A percentile compares a stretch with the other conserved stretches of the same genome.
Evolutionary conservation across 2,888 invertebrate species (phyloP).

Genomic region (Diabrotica balteata): DNA sequence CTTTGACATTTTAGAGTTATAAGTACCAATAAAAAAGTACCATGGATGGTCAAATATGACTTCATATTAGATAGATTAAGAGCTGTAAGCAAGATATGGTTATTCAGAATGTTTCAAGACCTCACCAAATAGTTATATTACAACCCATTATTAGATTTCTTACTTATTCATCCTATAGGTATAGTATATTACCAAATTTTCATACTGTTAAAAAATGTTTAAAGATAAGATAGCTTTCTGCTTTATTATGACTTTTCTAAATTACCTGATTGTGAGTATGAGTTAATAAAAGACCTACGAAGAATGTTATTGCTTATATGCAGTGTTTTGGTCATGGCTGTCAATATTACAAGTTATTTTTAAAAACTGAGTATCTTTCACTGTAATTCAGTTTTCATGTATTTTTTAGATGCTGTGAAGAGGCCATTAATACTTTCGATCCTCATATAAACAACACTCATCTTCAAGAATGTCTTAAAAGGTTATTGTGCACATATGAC

Average conservation of each 20-base stretch:
- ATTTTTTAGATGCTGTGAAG: slow-evolving; percentile 61
- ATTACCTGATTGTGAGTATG: no score
- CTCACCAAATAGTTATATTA: slow-evolving; percentile 67
- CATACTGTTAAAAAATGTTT: not conserved
- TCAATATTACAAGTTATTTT: no score
- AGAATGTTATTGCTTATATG: no score
- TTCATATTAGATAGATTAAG: slow-evolving; percentile 79
- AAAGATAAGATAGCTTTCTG: no score
- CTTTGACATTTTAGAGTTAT: slow-evolving; percentile 53
- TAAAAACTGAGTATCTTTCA: slow-evolving; percentile 2
- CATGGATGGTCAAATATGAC: slow-evolving; percentile 69
- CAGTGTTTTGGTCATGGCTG: no score
- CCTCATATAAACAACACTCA: slow-evolving; percentile 74
- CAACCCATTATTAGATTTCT: slow-evolving; percentile 80
- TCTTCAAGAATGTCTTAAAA: slow-evolving; percentile 75
- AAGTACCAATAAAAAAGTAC: slow-evolving; percentile 54
- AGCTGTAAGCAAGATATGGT: slow-evolving; percentile 79
- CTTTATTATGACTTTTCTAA: no score
- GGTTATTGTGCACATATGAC: slow-evolving; percentile 69
- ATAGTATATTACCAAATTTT: slow-evolving; percentile 32
- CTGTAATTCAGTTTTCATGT: not conserved
- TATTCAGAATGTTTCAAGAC: slow-evolving; percentile 70
- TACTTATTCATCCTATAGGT: slow-evolving; percentile 76
- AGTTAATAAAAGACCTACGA: no score
- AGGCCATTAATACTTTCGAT: slow-evolving; percentile 67